Conservation (phyloP, 30 jellyfish, hydroid and myxozoan species). For the Morbakka virulenta region DNA sequence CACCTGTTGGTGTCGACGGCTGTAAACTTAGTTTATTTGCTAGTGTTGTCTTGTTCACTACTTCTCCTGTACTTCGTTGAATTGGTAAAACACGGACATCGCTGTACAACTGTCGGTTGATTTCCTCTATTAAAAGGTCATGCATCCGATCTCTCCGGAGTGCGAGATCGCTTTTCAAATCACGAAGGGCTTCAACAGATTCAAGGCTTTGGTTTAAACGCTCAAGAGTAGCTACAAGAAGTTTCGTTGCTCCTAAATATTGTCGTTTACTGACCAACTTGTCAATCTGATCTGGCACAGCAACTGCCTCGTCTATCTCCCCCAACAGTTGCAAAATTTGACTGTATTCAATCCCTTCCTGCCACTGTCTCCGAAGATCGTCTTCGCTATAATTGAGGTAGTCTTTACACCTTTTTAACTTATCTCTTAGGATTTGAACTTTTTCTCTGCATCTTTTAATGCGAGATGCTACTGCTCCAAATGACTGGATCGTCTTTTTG, state of each 20-base stretch:
- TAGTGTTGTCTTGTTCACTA: neutral
- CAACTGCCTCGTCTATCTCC: slow-evolving; percentile 85
- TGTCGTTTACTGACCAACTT: slow-evolving; percentile 69
- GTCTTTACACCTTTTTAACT: slow-evolving; percentile 77
- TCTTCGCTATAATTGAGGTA: slow-evolving; percentile 84
- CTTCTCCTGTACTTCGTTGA: neutral
- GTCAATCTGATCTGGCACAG: slow-evolving; percentile 97
- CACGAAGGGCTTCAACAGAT: slow-evolving; percentile 92
- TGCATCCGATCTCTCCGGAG: slow-evolving; percentile 75
- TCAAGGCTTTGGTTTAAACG: slow-evolving; percentile 45
- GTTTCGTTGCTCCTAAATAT: slow-evolving; percentile 79
- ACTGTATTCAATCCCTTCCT: slow-evolving; percentile 95
- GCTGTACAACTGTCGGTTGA: slow-evolving; percentile 72
- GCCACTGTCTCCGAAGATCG: slow-evolving; percentile 93
- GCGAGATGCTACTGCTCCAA: slow-evolving; percentile 92
- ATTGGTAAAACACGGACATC: slow-evolving; percentile 22
- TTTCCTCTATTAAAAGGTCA: slow-evolving; percentile 83
- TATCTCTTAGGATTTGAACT: slow-evolving; percentile 70
- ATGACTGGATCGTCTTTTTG: slow-evolving; percentile 86
- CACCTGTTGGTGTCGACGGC: neutral
- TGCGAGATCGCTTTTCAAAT: slow-evolving; percentile 55
- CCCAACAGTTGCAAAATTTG: slow-evolving; percentile 77
- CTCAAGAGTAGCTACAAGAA: slow-evolving; percentile 66
- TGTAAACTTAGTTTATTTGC: no score
- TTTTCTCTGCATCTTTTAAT: slow-evolving; percentile 62